These are phyloP conservation scores for Cavia porcellus DNA, from an alignment of 2,113 vertebrate genomes.

Conservation along the genomic window DNA sequence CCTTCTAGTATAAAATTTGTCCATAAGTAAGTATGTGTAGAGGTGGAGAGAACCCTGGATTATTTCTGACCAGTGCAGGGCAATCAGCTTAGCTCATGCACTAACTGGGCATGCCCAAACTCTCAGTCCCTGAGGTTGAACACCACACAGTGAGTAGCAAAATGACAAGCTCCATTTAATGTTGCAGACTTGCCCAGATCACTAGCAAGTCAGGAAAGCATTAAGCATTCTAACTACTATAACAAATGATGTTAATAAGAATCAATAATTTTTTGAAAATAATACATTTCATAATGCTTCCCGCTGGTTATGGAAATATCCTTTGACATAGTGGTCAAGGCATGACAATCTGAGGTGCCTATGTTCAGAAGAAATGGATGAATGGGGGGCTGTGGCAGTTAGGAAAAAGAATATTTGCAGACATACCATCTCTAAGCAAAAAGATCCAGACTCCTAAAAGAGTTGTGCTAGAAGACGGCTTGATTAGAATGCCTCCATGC, in stretches of 20 bases:
- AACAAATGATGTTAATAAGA: neutral
- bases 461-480: neutral
- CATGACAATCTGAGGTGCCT: neutral
- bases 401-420: neutral
- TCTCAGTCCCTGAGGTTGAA: neutral
- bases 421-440: neutral
- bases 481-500: neutral
- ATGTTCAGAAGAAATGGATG: neutral
- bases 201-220: neutral
- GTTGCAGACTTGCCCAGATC: neutral
- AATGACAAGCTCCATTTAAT: neutral
- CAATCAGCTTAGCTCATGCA: neutral
- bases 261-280: neutral
- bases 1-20: neutral
- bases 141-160: neutral
- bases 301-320: neutral
- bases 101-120: neutral
- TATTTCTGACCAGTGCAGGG: neutral
- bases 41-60: neutral
- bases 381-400: fast-evolving
- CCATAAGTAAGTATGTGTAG: neutral
- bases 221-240: neutral
- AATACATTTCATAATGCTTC: neutral
- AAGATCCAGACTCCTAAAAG: neutral
- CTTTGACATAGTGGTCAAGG: neutral